Evolutionary conservation across 2,113 vertebrate species (phyloP).

Genomic region (Gallinago media): DNA sequence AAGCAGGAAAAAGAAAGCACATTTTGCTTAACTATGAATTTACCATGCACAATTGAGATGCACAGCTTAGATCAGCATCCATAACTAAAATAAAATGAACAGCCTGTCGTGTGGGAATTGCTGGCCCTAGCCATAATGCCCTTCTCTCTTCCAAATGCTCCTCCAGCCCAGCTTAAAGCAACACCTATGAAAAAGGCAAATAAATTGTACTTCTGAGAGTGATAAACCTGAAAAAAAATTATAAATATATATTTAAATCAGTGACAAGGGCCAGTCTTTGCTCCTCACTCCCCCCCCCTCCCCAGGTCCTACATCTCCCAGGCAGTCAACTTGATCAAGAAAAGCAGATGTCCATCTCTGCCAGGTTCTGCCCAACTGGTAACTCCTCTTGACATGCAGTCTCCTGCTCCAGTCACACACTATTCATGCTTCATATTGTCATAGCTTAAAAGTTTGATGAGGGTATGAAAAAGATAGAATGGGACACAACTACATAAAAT

Average conservation of each 20-base stretch:
- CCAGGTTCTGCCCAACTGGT: not conserved
- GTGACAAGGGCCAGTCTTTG: not conserved
- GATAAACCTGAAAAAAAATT: not conserved
- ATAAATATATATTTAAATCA: not conserved
- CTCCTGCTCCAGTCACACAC: not conserved
- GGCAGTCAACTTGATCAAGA: not conserved
- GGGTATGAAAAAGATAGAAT: not conserved
- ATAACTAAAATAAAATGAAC: not conserved
- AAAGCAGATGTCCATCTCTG: accelerated
- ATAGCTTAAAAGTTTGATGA: not conserved
- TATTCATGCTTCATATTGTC: not conserved
- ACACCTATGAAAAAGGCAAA: not conserved
- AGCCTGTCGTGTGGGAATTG: not conserved
- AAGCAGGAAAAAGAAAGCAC: not conserved
- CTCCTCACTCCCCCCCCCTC: not conserved
- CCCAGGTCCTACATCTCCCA: not conserved
- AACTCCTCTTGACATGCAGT: not conserved
- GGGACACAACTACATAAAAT: not conserved
- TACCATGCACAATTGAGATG: not conserved
- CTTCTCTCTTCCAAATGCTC: not conserved
- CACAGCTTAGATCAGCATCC: not conserved
- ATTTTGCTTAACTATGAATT: not conserved
- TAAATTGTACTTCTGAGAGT: not conserved
- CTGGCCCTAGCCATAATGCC: not conserved
- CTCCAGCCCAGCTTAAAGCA: not conserved